Evolutionary conservation across 1,140 invertebrate genomes (phyloP).

Genomic region (Drosophila pandora): DNA sequence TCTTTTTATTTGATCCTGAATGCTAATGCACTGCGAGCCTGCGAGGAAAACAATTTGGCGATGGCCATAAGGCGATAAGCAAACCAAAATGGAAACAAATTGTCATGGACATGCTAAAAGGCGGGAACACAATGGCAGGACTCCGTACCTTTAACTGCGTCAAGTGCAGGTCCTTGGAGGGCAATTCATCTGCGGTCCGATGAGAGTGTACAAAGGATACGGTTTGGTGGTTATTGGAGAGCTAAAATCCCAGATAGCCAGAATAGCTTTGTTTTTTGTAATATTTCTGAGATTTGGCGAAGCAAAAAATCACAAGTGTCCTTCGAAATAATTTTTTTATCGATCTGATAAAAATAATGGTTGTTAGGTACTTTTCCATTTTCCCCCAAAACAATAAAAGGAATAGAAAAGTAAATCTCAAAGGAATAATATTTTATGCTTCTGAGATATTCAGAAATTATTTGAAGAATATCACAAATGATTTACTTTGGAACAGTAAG

Average conservation of each 20-base stretch:
- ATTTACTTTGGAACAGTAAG: background rate
- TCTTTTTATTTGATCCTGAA: slow-evolving; percentile 16
- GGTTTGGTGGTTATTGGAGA: slow-evolving; percentile 10
- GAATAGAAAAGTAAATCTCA: background rate
- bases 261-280: background rate
- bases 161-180: slow-evolving; percentile 74
- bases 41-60: slow-evolving; percentile 72
- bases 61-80: slow-evolving; percentile 72
- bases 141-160: slow-evolving; percentile 23
- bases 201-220: slow-evolving; percentile 32
- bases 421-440: background rate
- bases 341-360: background rate
- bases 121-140: slow-evolving; percentile 54
- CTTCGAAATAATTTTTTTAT: slow-evolving; percentile 1
- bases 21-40: slow-evolving; percentile 59
- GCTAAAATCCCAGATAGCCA: background rate
- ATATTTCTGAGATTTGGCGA: slow-evolving; percentile 17
- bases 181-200: slow-evolving; percentile 54
- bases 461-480: background rate
- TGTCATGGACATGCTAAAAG: slow-evolving; percentile 60
- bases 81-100: slow-evolving; percentile 82
- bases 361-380: background rate
- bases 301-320: slow-evolving; percentile 1
- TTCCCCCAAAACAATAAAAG: background rate
- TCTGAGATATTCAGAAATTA: background rate